These are phyloP conservation scores for Pimpla rufipes DNA, from an alignment of 2,888 invertebrate genomes.

Conservation along the genomic window DNA sequence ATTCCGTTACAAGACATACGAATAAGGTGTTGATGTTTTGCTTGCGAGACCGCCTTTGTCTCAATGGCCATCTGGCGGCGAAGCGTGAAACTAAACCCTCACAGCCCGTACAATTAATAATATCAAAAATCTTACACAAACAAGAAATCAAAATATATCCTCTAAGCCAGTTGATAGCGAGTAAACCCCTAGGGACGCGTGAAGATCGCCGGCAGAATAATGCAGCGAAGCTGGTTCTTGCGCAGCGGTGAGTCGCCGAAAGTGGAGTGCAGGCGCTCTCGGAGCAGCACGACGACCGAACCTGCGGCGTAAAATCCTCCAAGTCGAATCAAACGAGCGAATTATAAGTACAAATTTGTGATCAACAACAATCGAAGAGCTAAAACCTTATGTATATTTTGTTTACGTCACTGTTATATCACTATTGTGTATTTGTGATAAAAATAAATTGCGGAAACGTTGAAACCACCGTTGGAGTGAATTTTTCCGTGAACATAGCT, in stretches of 20 bases:
- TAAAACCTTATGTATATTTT: slow-evolving; percentile 20
- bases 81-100: neutral
- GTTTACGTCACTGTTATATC: slow-evolving; percentile 1
- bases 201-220: neutral
- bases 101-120: neutral
- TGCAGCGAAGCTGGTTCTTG: neutral
- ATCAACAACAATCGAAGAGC: neutral
- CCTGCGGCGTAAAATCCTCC: neutral
- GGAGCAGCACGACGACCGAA: neutral
- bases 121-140: neutral
- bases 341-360: slow-evolving; percentile 10
- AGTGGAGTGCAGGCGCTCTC: slow-evolving; percentile 3
- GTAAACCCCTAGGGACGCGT: too few species aligned
- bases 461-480: neutral
- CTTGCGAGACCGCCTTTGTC: too few species aligned
- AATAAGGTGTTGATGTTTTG: too few species aligned
- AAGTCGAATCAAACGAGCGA: neutral
- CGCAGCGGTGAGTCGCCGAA: neutral
- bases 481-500: neutral
- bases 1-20: too few species aligned
- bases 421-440: neutral
- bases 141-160: neutral
- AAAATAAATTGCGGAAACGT: slow-evolving; percentile 20
- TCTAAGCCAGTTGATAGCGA: neutral
- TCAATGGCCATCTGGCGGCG: slow-evolving; percentile 9